Evolutionary conservation across 2,888 invertebrate species (phyloP).

Genomic region (Abrostola tripartita): DNA sequence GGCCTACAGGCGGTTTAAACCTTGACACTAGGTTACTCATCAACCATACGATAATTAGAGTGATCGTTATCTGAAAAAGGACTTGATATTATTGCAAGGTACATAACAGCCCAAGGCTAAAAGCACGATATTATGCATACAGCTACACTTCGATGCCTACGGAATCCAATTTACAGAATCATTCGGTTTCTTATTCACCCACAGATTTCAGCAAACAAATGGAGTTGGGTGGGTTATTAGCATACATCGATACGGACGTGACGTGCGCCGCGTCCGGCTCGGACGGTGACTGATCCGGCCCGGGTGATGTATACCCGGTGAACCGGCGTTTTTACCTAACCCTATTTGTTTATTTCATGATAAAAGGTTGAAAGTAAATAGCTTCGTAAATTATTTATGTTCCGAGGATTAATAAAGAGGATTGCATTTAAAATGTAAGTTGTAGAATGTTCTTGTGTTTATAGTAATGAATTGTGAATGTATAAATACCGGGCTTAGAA

Average conservation of each 20-base stretch:
- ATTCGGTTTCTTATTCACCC: constrained; percentile 28
- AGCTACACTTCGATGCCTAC: not conserved
- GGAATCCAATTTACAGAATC: constrained; percentile 18
- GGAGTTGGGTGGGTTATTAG: constrained; percentile 36
- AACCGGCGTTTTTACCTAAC: constrained; percentile 42
- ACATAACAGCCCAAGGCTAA: too few species aligned
- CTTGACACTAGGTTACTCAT: too few species aligned
- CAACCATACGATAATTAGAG: too few species aligned
- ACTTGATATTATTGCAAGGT: too few species aligned
- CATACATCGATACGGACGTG: constrained; percentile 50
- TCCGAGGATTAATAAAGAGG: too few species aligned
- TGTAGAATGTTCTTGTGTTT: not conserved
- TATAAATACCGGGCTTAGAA: not conserved
- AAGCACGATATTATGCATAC: too few species aligned
- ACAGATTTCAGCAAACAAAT: constrained; percentile 41
- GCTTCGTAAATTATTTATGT: too few species aligned
- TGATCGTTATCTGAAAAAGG: too few species aligned
- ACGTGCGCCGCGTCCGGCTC: constrained; percentile 45
- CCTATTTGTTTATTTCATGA: constrained; percentile 17
- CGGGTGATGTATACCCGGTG: constrained; percentile 38
- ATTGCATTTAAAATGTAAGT: too few species aligned
- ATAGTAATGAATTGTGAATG: not conserved
- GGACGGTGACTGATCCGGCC: constrained; percentile 43
- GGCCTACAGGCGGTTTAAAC: too few species aligned
- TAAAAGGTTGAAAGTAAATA: not conserved